These are phyloP conservation scores for Hystrix cristata DNA, from an alignment of 2,113 vertebrate species.

Conservation along the genomic window DNA sequence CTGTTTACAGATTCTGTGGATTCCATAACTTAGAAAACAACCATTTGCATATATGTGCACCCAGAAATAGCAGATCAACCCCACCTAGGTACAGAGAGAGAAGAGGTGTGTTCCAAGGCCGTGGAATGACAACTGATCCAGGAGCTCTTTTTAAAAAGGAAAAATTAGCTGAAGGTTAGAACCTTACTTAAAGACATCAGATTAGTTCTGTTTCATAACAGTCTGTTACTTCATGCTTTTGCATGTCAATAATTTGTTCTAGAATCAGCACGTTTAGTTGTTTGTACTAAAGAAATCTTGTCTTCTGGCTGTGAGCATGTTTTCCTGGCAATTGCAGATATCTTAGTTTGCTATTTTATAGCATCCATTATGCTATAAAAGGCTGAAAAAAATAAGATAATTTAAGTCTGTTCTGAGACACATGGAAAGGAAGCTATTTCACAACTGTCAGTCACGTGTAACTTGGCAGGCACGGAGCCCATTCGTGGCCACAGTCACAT, in stretches of 20 bases:
- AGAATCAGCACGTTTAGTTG: not conserved
- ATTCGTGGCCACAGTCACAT: conserved; percentile 66
- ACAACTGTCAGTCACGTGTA: conserved; percentile 75
- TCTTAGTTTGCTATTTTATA: conserved; percentile 51
- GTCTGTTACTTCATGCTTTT: not conserved
- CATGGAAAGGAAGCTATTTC: conserved; percentile 79
- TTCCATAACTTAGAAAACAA: not conserved
- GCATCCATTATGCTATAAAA: not conserved
- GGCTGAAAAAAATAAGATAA: conserved; percentile 32
- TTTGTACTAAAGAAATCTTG: conserved; percentile 13
- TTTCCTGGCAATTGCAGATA: not conserved
- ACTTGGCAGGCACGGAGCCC: conserved; percentile 70
- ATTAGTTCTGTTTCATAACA: conserved; percentile 39
- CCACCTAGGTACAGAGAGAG: not conserved
- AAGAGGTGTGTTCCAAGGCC: not conserved
- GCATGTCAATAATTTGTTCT: not conserved
- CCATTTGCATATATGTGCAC: not conserved
- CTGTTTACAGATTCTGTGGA: not conserved
- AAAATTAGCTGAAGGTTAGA: conserved; percentile 22
- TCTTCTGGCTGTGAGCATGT: conserved; percentile 8
- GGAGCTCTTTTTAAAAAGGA: conserved; percentile 23
- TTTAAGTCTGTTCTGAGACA: conserved; percentile 64
- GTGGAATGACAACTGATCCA: not conserved
- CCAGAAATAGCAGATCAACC: not conserved
- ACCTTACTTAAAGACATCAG: not conserved